Conservation (phyloP, 2,888 invertebrate species). For the Tenthredo scrophulariae region DNA sequence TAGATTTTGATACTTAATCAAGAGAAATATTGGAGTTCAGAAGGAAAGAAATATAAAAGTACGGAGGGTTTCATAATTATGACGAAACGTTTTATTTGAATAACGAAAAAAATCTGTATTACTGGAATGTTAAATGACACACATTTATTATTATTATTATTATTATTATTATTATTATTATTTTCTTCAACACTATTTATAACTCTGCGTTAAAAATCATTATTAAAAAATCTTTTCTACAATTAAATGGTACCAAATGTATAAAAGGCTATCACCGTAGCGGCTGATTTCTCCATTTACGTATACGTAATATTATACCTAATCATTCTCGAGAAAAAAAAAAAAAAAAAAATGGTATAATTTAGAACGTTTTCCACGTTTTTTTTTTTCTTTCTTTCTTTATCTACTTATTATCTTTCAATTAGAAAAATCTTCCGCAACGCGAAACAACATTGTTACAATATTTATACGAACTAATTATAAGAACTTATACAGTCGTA, state of each 20-base stretch:
- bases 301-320: neutral
- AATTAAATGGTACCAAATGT: slow-evolving; percentile 63
- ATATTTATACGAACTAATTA: slow-evolving; percentile 35
- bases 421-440: slow-evolving; percentile 35
- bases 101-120: slow-evolving; percentile 58
- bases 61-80: slow-evolving; percentile 14
- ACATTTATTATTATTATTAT: slow-evolving; percentile 43
- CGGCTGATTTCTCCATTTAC: slow-evolving; percentile 25
- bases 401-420: neutral
- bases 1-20: neutral
- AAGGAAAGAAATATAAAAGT: neutral
- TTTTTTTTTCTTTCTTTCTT: neutral
- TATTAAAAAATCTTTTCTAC: slow-evolving; percentile 57
- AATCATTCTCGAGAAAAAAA: neutral
- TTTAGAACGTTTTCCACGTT: neutral
- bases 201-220: slow-evolving; percentile 56
- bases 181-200: slow-evolving; percentile 15
- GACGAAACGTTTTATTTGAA: slow-evolving; percentile 63
- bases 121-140: slow-evolving; percentile 67
- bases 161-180: slow-evolving; percentile 1
- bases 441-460: slow-evolving; percentile 38
- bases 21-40: neutral
- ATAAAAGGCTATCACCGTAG: slow-evolving; percentile 60
- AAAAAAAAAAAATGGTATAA: neutral
- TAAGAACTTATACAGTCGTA: slow-evolving; percentile 20